A percentile compares a stretch with the other conserved stretches of the same genome.
Conservation (phyloP, 2,113 vertebrate species). For the Accipiter cooperii region DNA sequence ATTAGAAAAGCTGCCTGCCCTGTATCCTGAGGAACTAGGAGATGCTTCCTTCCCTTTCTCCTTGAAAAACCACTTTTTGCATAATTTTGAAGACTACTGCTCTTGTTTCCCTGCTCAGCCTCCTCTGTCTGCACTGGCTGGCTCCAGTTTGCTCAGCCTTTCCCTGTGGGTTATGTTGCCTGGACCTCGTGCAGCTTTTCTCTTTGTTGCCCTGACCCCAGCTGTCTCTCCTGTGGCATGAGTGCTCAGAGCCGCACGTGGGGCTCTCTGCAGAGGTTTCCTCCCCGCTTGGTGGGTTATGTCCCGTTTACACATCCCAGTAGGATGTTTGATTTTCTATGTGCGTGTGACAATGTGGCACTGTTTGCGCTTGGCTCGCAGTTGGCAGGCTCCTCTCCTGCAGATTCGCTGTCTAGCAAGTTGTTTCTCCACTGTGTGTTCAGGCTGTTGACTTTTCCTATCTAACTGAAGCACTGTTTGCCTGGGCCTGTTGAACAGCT, state of each 20-base stretch:
- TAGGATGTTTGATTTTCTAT: background rate
- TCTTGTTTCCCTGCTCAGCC: background rate
- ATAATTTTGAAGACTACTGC: background rate
- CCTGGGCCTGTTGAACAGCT: background rate
- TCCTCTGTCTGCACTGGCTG: background rate
- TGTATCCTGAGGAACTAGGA: background rate
- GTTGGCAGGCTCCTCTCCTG: background rate
- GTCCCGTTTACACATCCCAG: background rate
- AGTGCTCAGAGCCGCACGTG: background rate
- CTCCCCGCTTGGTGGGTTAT: background rate
- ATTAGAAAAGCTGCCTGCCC: background rate
- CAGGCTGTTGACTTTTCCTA: background rate
- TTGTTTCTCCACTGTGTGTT: background rate
- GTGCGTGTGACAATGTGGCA: rapidly evolving
- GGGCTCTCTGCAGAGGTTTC: background rate
- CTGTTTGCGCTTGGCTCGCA: background rate
- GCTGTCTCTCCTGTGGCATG: background rate
- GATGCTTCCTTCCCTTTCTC: background rate
- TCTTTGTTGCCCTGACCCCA: background rate
- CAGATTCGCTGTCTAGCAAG: background rate
- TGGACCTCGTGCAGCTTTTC: background rate
- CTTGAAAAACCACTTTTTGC: background rate
- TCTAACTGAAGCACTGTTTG: background rate
- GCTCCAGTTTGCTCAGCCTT: background rate
- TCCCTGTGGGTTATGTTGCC: background rate